Evolutionary conservation across 2,797 vertebrate genomes (phyloP).

Genomic region (Sebastes steindachneri): DNA sequence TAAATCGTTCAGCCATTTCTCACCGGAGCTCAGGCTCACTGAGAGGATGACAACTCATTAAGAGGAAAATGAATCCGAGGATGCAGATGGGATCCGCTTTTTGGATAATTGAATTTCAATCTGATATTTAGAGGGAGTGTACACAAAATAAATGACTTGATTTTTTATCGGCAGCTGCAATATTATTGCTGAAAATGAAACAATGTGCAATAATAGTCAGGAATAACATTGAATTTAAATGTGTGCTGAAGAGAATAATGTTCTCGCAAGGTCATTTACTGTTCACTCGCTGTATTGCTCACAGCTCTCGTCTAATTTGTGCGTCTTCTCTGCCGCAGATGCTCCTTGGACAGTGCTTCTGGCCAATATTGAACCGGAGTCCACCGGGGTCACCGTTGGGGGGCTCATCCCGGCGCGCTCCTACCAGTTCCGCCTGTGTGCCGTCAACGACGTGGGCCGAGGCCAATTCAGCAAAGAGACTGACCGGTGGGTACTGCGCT

Average conservation of each 20-base stretch:
- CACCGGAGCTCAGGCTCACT: conserved; percentile 40
- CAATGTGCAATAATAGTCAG: conserved; percentile 30
- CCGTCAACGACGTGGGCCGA: conserved; percentile 94
- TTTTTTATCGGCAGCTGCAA: conserved; percentile 52
- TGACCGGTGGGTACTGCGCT: conserved; percentile 85
- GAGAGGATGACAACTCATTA: conserved; percentile 72
- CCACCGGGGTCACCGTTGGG: conserved; percentile 84
- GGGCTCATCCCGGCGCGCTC: conserved; percentile 94
- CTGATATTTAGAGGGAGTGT: conserved; percentile 60
- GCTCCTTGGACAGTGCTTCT: conserved; percentile 94
- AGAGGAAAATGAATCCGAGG: conserved; percentile 65
- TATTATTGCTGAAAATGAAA: conserved; percentile 59
- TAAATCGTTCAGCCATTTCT: conserved; percentile 54
- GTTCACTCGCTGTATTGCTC: conserved; percentile 1
- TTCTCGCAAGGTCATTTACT: conserved; percentile 20
- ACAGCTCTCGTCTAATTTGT: not conserved
- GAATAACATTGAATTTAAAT: conserved; percentile 47
- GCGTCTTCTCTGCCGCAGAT: conserved; percentile 76
- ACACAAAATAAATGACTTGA: conserved; percentile 61
- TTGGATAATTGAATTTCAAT: conserved; percentile 74
- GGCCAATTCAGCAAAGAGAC: conserved; percentile 98
- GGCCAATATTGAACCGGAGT: conserved; percentile 92
- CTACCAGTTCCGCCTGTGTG: conserved; percentile 97
- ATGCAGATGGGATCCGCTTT: conserved; percentile 68
- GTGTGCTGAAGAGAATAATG: not conserved